Percentiles rank a stretch among this genome's conserved stretches.
Conservation (phyloP, 2,888 invertebrate species). For the Drosophila flavopinicola region DNA sequence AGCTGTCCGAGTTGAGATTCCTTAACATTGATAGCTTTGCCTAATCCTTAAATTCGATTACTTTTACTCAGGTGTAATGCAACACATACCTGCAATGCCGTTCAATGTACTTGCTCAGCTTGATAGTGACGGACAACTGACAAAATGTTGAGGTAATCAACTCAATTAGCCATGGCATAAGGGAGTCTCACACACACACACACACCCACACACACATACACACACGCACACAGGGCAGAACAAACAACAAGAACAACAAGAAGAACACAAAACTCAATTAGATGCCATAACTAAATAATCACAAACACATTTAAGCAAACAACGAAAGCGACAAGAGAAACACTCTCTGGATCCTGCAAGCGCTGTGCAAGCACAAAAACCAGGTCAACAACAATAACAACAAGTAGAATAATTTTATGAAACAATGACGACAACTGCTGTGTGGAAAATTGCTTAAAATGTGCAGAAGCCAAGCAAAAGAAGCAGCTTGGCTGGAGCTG, state of each 20-base stretch:
- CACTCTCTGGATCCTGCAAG: constrained; percentile 48
- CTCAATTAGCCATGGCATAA: constrained; percentile 64
- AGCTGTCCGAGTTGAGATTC: background rate
- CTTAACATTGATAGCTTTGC: background rate
- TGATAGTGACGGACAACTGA: constrained; percentile 23
- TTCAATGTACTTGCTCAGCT: background rate
- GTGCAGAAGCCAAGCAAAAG: constrained; percentile 49
- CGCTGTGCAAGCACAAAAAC: constrained; percentile 49
- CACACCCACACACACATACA: constrained; percentile 9
- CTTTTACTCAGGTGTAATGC: background rate
- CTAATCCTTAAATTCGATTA: constrained; percentile 14
- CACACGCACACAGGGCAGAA: constrained; percentile 11
- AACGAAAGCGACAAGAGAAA: constrained; percentile 54
- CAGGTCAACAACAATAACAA: constrained; percentile 60
- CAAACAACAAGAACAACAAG: constrained; percentile 36
- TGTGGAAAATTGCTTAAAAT: constrained; percentile 69
- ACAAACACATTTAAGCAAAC: constrained; percentile 76
- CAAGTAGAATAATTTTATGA: constrained; percentile 56
- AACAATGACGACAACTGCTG: constrained; percentile 69
- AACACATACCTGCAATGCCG: constrained; percentile 8
- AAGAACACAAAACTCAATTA: constrained; percentile 72
- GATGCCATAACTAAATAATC: constrained; percentile 78
- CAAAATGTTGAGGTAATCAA: constrained; percentile 64
- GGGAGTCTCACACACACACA: constrained; percentile 9
- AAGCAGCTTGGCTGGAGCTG: constrained; percentile 3